These are phyloP conservation scores for Lepidocyrtoides sp. DNA, from an alignment of 2,888 invertebrate species.

Conservation along the genomic window DNA sequence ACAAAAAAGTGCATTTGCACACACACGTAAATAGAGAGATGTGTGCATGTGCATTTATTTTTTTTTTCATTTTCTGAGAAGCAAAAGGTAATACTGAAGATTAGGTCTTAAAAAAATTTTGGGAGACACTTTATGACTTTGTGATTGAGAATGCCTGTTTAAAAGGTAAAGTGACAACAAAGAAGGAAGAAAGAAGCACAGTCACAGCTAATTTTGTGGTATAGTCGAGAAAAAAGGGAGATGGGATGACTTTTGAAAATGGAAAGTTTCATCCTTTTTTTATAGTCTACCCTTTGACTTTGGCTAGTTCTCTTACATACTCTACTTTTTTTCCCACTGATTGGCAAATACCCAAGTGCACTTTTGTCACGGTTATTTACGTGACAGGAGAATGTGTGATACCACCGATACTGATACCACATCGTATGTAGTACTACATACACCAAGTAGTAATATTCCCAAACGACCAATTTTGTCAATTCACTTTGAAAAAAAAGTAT, in stretches of 20 bases:
- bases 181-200: background rate
- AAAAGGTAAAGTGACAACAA: background rate
- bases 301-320: background rate
- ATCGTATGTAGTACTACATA: no score
- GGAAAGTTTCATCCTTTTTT: background rate
- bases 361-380: slow-evolving; percentile 45
- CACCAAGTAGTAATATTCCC: no score
- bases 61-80: background rate
- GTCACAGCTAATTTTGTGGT: slow-evolving; percentile 17
- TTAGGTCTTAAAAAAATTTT: background rate
- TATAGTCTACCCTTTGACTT: background rate
- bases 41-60: background rate
- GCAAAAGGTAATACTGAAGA: no score
- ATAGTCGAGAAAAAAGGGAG: background rate
- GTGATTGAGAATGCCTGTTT: background rate
- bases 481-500: slow-evolving; percentile 12
- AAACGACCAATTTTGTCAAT: slow-evolving; percentile 11
- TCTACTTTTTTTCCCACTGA: background rate
- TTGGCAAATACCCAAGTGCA: slow-evolving; percentile 58
- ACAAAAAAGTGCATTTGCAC: background rate
- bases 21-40: background rate
- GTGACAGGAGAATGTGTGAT: slow-evolving; percentile 15
- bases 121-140: background rate
- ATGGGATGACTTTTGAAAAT: slow-evolving; percentile 16
- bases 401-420: background rate